These are phyloP conservation scores for Echinops telfairi DNA, from an alignment of 2,113 vertebrate species.

Conservation along the genomic window DNA sequence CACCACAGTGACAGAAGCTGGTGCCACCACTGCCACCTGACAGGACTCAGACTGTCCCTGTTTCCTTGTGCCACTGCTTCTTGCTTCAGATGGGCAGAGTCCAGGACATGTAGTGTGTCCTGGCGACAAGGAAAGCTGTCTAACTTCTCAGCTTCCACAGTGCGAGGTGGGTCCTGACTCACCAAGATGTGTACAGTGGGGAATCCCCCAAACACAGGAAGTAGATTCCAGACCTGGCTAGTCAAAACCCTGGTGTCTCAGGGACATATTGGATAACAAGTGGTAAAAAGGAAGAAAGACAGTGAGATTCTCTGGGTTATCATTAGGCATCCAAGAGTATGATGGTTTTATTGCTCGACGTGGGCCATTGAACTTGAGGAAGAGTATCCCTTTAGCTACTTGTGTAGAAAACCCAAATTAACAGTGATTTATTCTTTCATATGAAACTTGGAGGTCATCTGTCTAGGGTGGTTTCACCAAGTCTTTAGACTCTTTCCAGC, in stretches of 20 bases:
- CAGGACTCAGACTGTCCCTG: background rate
- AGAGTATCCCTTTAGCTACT: background rate
- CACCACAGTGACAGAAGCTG: background rate
- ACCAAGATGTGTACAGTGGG: background rate
- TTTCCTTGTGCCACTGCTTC: background rate
- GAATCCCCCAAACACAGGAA: background rate
- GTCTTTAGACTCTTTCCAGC: background rate
- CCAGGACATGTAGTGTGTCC: background rate
- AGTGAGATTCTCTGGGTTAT: background rate
- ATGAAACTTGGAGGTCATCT: background rate
- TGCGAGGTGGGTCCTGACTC: background rate
- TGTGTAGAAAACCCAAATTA: background rate
- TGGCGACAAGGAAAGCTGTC: background rate
- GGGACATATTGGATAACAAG: background rate
- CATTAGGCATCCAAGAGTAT: background rate
- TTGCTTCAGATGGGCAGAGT: background rate
- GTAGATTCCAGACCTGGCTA: background rate
- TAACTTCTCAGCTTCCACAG: background rate
- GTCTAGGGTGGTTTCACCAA: background rate
- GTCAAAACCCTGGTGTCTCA: conserved; percentile 3
- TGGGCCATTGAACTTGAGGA: background rate
- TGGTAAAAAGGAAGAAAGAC: conserved; percentile 38
- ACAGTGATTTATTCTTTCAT: conserved; percentile 42
- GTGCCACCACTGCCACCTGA: background rate
- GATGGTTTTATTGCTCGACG: background rate